A percentile compares a stretch with the other conserved stretches of the same genome.
These are phyloP conservation scores for Eulemur rufifrons DNA, from an alignment of 2,113 vertebrate genomes.

Conservation along the genomic window DNA sequence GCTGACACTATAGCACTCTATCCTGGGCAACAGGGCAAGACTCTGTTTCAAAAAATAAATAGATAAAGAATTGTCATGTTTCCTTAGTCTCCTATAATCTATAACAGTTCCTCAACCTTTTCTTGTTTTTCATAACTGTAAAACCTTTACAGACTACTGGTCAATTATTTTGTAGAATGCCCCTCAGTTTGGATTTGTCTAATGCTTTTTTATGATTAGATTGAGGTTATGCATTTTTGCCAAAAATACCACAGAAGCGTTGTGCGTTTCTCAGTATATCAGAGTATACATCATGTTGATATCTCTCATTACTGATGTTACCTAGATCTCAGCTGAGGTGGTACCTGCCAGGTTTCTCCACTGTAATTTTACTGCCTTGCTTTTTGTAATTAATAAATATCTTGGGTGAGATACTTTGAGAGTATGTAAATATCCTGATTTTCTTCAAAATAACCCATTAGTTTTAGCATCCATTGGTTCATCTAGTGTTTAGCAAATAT, in stretches of 20 bases:
- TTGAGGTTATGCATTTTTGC: not conserved
- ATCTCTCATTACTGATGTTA: not conserved
- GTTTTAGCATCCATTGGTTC: not conserved
- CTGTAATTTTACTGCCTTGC: not conserved
- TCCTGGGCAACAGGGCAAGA: too few relatives aligned
- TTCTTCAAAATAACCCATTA: constrained; percentile 1
- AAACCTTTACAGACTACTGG: not conserved
- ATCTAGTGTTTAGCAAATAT: constrained; percentile 3
- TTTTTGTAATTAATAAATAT: constrained; percentile 23
- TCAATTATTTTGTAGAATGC: not conserved
- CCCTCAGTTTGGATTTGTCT: constrained; percentile 3
- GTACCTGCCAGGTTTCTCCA: not conserved
- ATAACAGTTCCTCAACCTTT: not conserved
- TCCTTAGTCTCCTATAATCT: not conserved
- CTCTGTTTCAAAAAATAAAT: too few relatives aligned
- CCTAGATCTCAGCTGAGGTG: not conserved
- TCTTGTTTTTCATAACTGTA: not conserved
- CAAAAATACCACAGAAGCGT: not conserved
- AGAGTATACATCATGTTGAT: not conserved
- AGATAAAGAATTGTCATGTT: not conserved
- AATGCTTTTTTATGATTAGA: not conserved
- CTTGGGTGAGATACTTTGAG: not conserved
- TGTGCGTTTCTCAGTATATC: not conserved
- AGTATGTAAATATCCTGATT: not conserved
- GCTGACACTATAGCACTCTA: too few relatives aligned